These are phyloP conservation scores for Phymorhynchus buccinoides DNA, from an alignment of 1,140 invertebrate genomes.

Conservation along the genomic window DNA sequence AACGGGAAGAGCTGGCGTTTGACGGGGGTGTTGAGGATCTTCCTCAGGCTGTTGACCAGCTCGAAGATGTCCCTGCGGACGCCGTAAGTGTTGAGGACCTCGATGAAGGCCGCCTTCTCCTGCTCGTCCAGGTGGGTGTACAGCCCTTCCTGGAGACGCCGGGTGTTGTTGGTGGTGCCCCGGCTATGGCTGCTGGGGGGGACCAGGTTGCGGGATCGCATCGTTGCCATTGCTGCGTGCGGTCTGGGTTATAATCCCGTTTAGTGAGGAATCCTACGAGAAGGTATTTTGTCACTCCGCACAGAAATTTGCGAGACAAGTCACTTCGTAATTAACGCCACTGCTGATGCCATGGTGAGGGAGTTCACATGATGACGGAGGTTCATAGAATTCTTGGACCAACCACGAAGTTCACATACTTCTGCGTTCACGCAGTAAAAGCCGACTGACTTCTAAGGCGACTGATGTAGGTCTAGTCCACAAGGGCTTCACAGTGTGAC, in stretches of 20 bases:
- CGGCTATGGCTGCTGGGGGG: constrained; percentile 24
- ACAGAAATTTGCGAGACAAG: neutral
- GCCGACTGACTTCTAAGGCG: neutral
- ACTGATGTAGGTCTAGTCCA: too few species aligned
- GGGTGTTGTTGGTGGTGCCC: constrained; percentile 49
- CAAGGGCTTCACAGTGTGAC: neutral
- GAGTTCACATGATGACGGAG: neutral
- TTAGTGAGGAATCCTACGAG: too few species aligned
- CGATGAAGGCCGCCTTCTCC: constrained; percentile 56
- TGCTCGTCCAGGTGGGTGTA: constrained; percentile 53
- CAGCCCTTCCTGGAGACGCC: constrained; percentile 56
- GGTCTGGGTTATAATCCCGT: too few species aligned
- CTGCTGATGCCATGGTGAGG: too few species aligned
- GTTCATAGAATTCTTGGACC: too few species aligned
- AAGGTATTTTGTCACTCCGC: neutral
- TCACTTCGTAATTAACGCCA: neutral
- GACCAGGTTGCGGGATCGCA: constrained; percentile 26
- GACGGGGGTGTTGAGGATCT: constrained; percentile 56
- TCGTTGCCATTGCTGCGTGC: constrained; percentile 40
- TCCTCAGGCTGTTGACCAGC: constrained; percentile 54
- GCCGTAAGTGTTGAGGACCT: constrained; percentile 57
- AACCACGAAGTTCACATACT: too few species aligned
- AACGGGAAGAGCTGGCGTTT: constrained; percentile 59
- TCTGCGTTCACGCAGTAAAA: too few species aligned
- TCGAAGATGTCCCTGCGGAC: constrained; percentile 51